phyloP scores from a whole-genome alignment of 2,113 vertebrate genomes.

The Strix uralensis region DNA sequence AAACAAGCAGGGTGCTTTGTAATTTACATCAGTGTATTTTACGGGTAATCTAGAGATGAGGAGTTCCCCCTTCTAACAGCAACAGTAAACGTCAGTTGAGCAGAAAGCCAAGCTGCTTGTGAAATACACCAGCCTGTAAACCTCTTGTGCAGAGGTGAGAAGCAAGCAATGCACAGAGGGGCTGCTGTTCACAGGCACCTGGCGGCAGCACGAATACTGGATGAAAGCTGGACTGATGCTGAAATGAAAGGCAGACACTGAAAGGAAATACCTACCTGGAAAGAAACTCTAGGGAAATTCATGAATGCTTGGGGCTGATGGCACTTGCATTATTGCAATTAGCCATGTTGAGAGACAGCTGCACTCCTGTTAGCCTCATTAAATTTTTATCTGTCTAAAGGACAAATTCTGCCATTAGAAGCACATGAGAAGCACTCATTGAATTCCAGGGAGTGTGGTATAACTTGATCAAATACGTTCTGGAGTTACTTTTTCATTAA shows the following conservation, averaged over 20 bases:
- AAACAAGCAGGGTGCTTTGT: neutral
- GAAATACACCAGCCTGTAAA: accelerated
- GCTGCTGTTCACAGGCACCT: neutral
- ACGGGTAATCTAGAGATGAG: neutral
- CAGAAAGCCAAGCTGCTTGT: neutral
- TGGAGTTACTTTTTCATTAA: neutral
- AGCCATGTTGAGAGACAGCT: neutral
- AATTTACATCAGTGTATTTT: accelerated
- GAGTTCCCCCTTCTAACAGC: neutral
- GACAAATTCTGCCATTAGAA: neutral
- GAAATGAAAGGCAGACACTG: neutral
- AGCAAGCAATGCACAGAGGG: neutral
- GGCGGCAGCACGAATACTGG: neutral
- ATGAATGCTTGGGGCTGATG: neutral
- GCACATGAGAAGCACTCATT: neutral
- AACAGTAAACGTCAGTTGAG: neutral
- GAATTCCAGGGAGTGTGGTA: neutral
- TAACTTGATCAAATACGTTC: neutral
- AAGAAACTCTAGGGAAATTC: neutral
- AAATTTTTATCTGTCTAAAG: constrained; percentile 15
- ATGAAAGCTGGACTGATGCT: neutral
- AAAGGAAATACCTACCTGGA: neutral
- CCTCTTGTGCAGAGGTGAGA: neutral
- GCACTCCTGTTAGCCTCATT: neutral
- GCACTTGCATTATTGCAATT: neutral